Percentiles rank a stretch among this genome's conserved stretches.
phyloP scores from a whole-genome alignment of 1,140 invertebrate species.

The Drosophila teissieri region DNA sequence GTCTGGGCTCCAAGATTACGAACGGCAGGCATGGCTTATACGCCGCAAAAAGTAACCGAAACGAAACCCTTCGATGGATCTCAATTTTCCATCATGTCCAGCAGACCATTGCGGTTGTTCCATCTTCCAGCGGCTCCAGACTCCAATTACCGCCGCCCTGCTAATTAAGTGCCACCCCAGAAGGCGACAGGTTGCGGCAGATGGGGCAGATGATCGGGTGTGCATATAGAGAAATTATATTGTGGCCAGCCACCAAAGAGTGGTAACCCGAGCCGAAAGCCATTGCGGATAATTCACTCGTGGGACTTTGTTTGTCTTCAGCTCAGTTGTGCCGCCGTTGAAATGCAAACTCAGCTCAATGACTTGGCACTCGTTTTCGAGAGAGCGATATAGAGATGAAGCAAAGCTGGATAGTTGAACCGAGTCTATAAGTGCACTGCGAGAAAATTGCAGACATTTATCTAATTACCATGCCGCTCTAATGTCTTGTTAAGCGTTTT shows the following conservation, averaged over 20 bases:
- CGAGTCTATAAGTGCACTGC: slow-evolving; percentile 15
- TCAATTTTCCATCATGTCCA: slow-evolving; percentile 39
- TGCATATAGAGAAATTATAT: slow-evolving; percentile 37
- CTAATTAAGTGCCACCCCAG: slow-evolving; percentile 57
- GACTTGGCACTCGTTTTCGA: slow-evolving; percentile 38
- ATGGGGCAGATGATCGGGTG: slow-evolving; percentile 11
- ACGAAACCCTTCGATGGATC: slow-evolving; percentile 25
- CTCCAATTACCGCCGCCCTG: slow-evolving; percentile 51
- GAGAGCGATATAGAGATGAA: slow-evolving; percentile 2
- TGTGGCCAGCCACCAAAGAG: slow-evolving; percentile 37
- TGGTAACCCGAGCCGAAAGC: slow-evolving; percentile 63
- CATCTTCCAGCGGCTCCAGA: slow-evolving; percentile 10
- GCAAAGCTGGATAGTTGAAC: slow-evolving; percentile 2
- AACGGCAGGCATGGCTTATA: background rate
- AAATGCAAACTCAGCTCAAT: slow-evolving; percentile 74
- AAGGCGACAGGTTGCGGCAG: slow-evolving; percentile 42
- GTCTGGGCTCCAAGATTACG: slow-evolving; percentile 9
- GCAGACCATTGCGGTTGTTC: slow-evolving; percentile 42
- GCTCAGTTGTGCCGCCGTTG: slow-evolving; percentile 26
- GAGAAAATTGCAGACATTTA: background rate
- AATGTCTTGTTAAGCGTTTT: no score
- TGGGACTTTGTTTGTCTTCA: slow-evolving; percentile 57
- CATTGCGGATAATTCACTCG: slow-evolving; percentile 74
- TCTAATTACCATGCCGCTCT: no score
- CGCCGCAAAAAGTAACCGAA: background rate